Evolutionary conservation across 2,113 vertebrate genomes (phyloP), one percentile per base, ranked within the genome.

Genomic region (Peromyscus maniculatus): DNA sequence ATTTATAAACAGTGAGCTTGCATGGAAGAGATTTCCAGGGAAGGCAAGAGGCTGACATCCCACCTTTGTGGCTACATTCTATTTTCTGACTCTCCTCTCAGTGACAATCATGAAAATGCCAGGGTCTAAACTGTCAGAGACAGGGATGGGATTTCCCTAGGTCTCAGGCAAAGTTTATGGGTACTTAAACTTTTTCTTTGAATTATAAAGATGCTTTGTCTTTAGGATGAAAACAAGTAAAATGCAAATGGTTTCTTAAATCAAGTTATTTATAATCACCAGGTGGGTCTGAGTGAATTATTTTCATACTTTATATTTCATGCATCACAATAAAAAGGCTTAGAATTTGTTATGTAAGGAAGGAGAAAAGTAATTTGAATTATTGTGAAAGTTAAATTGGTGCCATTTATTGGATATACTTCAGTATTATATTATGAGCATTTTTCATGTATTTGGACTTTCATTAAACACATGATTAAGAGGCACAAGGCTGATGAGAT

Each of bases 1-100:
- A 97, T 93, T 97, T 96, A 97, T 94, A 97, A 97, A 97, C 80
- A 89, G 80, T 86, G 91, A 95, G 43, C 24, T 55, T 96, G 52
- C 66, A 72, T 94, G 95, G 87, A 66, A 96, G 95, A 90, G 93
- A 69, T 86, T 95, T 96, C 95, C 86, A 94, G 86, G 16, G 57
- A 52, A 79, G 46, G 33, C n/a, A 79, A 79, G 33, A 49, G 3
- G 78, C 22, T 79, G 89, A 97, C 95, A 98, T 91, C 74, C 91
- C 95, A 91, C 86, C 26, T 95, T 83, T 49, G 13, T 79, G 92
- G 64, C 67, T 57, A 66, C 43, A 24, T 95, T 96, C 97, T 96
- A 90, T 97, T 97, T 95, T 93, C 79, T 91, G 66, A 95, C 46
- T 97, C 46, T 1, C 1, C 86, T 91, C 57, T 89, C 91, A 59